Evolutionary conservation across 2,113 vertebrate species (phyloP), one percentile per base, ranked within the genome.

Genomic region (Corythaeola cristata): DNA sequence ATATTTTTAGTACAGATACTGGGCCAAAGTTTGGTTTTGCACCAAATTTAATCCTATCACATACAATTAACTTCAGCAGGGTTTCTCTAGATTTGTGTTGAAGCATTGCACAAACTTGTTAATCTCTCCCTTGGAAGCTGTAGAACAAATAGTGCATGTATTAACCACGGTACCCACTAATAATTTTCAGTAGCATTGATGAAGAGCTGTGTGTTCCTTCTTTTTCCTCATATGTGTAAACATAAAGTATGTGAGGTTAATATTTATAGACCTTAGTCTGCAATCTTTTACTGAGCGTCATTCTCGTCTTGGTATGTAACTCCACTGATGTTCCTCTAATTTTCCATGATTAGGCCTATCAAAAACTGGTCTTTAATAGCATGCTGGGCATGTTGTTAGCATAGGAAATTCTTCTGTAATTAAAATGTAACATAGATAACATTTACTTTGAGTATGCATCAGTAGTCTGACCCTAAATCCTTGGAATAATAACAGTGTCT

Each of bases 21-120:
- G 22, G 73, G 80, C 86, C 94, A 91, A 82, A 89, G 53, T 87
- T 94, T 92, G 53, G 59, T 66, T 96, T 97, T 93, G 69, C 80
- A 93, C 84, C 74, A 89, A 45, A 93, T 95, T 82, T 93, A 97
- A 69, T 93, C 66, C 37, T 75, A 68, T 85, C 53, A 53, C 58
- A 68, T 56, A 85, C 35, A 84, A 78, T 87, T 89, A 93, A 79
- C 22, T 79, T 90, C 69, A 90, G 45, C 50, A 69, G 62, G n/a
- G 75, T 84, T 96, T 49, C 89, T 89, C 69, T 62, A 30, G 39
- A 44, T 79, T 79, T 35, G 22, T 68, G 6, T 18, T 72, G 58
- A 87, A 53, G 59, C 32, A 27, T 82, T n/a, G 85, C 74, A 89
- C 74, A 88, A 82, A 55, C 5, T 72, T 88, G 4, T n/a, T 92